Base-by-base conservation (phyloP, 2,113 vertebrate genomes). In the Gobio gobio region DNA sequence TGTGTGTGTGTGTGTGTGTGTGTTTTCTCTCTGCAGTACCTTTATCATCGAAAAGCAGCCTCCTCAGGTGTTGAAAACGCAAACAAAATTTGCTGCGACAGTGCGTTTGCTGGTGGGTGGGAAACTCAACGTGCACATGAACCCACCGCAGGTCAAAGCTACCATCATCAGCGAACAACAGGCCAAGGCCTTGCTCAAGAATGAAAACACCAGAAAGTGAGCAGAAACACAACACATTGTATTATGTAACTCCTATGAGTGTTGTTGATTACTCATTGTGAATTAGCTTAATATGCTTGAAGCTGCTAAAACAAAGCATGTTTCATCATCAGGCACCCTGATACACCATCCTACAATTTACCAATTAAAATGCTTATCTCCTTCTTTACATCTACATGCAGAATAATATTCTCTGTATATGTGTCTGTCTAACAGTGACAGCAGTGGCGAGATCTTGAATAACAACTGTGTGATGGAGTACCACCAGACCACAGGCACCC, bases 1-100 rank as follows among this genome's bases (percentile, higher is more conserved):
- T 87, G 22, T 85, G 16, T 49, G 70, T 56, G 24, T 87, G 22
- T 85, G n/a, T n/a, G n/a, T n/a, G 16, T 49, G 70, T 56, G 24
- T 87, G 20, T 85, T 56, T 92, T 59, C 51, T n/a, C 5, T 54
- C 80, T 49, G 26, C 94, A 99, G 97, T 93, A 99, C 98, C 29
- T 99, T 99, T 94, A 99, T 99, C 93, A 99, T 99, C 0, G 98
- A 99, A 93, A 99, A 98, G 93, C 98, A 99, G 94, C 97, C 98
- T 49, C 98, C 98, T 0, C 98, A 99, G 91, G 98, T 99, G 86
- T 92, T 99, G 85, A 99, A 99, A 94, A 99, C 98, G 1, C 98
- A 99, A 94, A 99, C 97, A 82, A 99, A 99, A 93, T 99, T 99
- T 20, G 97, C 97, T 0, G 97, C 98, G 66, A 99, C 98, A 0